Conservation (phyloP, 2,797 vertebrate genomes). For the Pachyuromys duprasi region DNA sequence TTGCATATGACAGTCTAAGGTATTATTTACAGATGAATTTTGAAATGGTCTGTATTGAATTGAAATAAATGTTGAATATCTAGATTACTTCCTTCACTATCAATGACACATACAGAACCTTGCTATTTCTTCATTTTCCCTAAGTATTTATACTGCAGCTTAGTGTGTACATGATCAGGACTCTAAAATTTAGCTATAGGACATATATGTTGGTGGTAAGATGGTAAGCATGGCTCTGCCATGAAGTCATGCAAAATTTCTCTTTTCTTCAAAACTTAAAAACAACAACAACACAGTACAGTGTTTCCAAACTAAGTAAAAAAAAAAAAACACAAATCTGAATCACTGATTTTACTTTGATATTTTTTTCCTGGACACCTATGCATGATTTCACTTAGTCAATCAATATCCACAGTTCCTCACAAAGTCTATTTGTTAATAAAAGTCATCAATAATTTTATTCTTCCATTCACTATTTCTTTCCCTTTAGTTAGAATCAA, state of each 20-base stretch:
- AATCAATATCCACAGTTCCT: not conserved
- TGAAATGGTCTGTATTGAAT: not conserved
- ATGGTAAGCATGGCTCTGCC: not conserved
- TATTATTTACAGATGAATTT: not conserved
- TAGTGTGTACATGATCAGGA: slow-evolving; percentile 13
- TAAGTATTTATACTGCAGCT: not conserved
- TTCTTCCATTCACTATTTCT: not conserved
- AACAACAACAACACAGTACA: too few relatives aligned
- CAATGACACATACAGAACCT: not conserved
- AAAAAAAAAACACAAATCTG: not conserved
- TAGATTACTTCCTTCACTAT: not conserved
- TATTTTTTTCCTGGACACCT: not conserved
- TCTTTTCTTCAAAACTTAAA: not conserved
- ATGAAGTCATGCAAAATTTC: not conserved
- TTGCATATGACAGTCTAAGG: not conserved
- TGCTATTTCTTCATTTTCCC: not conserved
- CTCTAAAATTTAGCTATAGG: not conserved
- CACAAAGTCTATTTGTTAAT: not conserved
- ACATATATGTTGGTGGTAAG: not conserved
- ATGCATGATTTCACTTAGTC: not conserved
- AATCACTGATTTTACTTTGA: not conserved
- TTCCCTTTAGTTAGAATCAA: not conserved
- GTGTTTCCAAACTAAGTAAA: too few relatives aligned
- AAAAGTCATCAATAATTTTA: not conserved
- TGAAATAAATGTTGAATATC: not conserved